These are phyloP conservation scores for Oscheius sp. DNA, from an alignment of 2,888 invertebrate species.

Conservation along the genomic window DNA sequence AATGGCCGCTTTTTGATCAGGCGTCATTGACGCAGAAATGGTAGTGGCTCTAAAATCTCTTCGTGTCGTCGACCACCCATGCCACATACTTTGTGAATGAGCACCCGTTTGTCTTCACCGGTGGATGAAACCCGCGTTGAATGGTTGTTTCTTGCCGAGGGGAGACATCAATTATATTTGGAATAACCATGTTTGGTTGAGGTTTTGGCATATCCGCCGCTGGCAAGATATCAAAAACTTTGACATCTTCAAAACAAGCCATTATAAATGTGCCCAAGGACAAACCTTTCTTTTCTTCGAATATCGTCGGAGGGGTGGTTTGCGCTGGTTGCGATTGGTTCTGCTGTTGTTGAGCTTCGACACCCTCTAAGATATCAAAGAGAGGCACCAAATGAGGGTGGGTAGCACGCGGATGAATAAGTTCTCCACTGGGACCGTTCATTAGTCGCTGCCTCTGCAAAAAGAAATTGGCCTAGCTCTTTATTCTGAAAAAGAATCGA, in stretches of 20 bases:
- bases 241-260: too few relatives aligned
- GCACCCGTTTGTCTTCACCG: not conserved
- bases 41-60: not conserved
- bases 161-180: too few relatives aligned
- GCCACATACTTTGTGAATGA: not conserved
- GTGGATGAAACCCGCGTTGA: not conserved
- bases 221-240: too few relatives aligned
- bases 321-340: too few relatives aligned
- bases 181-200: too few relatives aligned
- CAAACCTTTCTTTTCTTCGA: too few relatives aligned
- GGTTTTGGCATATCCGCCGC: too few relatives aligned
- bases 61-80: not conserved
- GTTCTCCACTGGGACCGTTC: constrained; percentile 28
- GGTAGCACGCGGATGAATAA: constrained; percentile 15
- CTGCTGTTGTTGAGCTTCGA: not conserved
- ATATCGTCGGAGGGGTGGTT: too few relatives aligned
- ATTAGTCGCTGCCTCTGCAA: constrained; percentile 21
- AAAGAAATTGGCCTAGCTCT: not conserved
- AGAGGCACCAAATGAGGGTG: constrained; percentile 17
- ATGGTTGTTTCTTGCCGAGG: not conserved
- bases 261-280: too few relatives aligned
- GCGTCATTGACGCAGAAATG: not conserved
- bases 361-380: constrained; percentile 13
- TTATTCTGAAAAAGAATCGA: not conserved
- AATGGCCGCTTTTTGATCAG: not conserved